A percentile compares a stretch with the other conserved stretches of the same genome.
These are phyloP conservation scores for Parelbella ahira DNA, from an alignment of 2,888 invertebrate genomes.

Conservation along the genomic window DNA sequence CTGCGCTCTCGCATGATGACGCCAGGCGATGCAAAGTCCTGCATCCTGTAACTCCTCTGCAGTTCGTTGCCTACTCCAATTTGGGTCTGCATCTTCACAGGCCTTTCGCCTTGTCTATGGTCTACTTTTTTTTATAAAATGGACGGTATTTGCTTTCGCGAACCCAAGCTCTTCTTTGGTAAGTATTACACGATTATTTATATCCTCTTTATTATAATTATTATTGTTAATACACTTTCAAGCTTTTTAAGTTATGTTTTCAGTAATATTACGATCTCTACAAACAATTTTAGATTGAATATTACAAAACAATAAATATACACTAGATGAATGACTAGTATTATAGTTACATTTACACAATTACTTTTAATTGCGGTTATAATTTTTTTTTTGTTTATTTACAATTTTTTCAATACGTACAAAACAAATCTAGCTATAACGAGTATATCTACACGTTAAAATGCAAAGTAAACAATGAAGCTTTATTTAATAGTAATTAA, in stretches of 20 bases:
- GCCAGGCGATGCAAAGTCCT: slow-evolving; percentile 77
- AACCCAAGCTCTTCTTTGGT: slow-evolving; percentile 48
- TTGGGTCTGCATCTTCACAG: slow-evolving; percentile 68
- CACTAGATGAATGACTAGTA: slow-evolving; percentile 80
- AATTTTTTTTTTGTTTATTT: slow-evolving; percentile 44
- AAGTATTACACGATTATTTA: slow-evolving; percentile 29
- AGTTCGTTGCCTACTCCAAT: slow-evolving; percentile 66
- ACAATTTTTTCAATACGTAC: slow-evolving; percentile 41
- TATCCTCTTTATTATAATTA: slow-evolving; percentile 30
- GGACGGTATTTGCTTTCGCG: slow-evolving; percentile 35
- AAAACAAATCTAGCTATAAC: slow-evolving; percentile 46
- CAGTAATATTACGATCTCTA: slow-evolving; percentile 23
- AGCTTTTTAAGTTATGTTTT: slow-evolving; percentile 32
- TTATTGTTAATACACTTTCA: slow-evolving; percentile 21
- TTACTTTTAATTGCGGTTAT: slow-evolving; percentile 52
- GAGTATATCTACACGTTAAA: slow-evolving; percentile 57
- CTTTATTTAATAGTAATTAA: slow-evolving; percentile 35
- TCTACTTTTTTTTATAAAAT: slow-evolving; percentile 11
- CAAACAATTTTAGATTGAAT: slow-evolving; percentile 28
- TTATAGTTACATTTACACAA: slow-evolving; percentile 62
- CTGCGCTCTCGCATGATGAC: slow-evolving; percentile 85
- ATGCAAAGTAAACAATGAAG: slow-evolving; percentile 61
- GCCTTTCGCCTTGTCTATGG: slow-evolving; percentile 13
- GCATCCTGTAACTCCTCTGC: slow-evolving; percentile 76
- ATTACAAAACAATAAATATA: slow-evolving; percentile 59